Conservation (phyloP, 2,888 invertebrate species). For the Furcula furcula region DNA sequence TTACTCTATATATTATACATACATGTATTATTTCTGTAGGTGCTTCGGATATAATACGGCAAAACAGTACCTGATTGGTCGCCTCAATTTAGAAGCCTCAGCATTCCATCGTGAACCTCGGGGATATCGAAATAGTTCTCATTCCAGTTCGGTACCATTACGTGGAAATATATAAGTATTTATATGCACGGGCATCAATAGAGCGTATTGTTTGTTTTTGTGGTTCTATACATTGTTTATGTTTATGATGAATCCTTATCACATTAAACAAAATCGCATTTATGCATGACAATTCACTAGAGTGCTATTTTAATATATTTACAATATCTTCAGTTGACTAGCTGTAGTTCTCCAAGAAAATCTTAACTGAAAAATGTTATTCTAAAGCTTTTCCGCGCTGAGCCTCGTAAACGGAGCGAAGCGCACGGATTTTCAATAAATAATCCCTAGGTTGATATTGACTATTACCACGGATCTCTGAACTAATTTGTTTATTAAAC, state of each 20-base stretch:
- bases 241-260: too few relatives aligned
- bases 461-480: not conserved
- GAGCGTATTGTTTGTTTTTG: too few relatives aligned
- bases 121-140: conserved; percentile 61
- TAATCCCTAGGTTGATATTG: not conserved
- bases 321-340: too few relatives aligned
- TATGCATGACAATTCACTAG: too few relatives aligned
- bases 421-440: not conserved
- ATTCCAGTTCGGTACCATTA: conserved; percentile 43
- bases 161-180: conserved; percentile 3
- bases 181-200: too few relatives aligned
- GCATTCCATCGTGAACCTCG: conserved; percentile 61
- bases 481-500: not conserved
- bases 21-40: too few relatives aligned
- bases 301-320: too few relatives aligned
- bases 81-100: conserved; percentile 45
- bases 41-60: not conserved
- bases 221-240: too few relatives aligned
- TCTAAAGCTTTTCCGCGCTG: not conserved
- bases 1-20: not conserved
- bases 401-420: not conserved
- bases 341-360: too few relatives aligned
- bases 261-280: too few relatives aligned
- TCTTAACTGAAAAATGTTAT: too few relatives aligned
- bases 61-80: conserved; percentile 45